phyloP scores from a whole-genome alignment of 2,113 vertebrate species.

The Labeo rohita region DNA sequence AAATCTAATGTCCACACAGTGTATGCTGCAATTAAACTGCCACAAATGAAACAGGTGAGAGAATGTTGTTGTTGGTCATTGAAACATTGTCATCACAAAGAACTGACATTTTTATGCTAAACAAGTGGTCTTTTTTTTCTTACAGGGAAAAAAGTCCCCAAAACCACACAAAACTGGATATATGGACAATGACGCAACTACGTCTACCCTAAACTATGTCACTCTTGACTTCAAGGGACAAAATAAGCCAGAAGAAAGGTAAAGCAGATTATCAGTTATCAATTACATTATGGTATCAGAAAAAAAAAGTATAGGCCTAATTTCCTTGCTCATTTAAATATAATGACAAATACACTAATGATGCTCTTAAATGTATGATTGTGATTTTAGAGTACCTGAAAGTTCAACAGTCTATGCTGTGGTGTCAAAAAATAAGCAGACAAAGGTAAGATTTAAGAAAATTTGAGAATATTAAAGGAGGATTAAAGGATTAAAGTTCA shows the following conservation, averaged over 20 bases:
- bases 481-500: too few species aligned
- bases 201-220: slow-evolving; percentile 61
- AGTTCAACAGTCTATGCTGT: slow-evolving; percentile 1
- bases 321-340: background rate
- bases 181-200: slow-evolving; percentile 37
- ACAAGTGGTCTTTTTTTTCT: background rate
- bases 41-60: slow-evolving; percentile 52
- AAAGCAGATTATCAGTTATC: background rate
- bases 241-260: slow-evolving; percentile 32
- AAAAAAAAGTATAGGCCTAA: background rate
- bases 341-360: too few species aligned
- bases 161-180: background rate
- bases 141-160: background rate
- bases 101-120: background rate
- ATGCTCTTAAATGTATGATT: background rate
- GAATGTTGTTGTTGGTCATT: background rate
- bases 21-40: slow-evolving; percentile 55
- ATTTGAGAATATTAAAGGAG: background rate
- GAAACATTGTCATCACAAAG: background rate
- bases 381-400: background rate
- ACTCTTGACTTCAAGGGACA: slow-evolving; percentile 56
- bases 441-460: slow-evolving; percentile 30
- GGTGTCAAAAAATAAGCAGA: slow-evolving; percentile 27
- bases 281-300: background rate
- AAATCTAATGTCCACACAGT: slow-evolving; percentile 28